These are phyloP conservation scores for Rutilus rutilus DNA, from an alignment of 2,113 vertebrate genomes.

Conservation along the genomic window DNA sequence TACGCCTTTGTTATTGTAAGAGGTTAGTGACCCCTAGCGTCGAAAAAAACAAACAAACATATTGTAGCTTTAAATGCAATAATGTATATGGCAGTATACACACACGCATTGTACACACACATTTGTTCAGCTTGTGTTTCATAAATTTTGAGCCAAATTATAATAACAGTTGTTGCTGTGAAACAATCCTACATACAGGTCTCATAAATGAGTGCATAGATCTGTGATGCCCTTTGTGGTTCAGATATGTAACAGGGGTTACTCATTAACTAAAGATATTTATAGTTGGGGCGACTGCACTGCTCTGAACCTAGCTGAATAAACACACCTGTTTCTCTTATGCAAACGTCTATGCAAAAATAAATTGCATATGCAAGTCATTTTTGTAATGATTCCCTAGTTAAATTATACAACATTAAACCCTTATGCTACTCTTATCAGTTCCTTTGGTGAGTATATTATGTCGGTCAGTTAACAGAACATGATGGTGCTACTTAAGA, in stretches of 20 bases:
- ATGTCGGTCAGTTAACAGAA: not conserved
- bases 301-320: conserved; percentile 1
- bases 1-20: no score
- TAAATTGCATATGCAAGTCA: not conserved
- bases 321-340: conserved; percentile 9
- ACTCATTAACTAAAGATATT: conserved; percentile 26
- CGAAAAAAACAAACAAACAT: no score
- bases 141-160: not conserved
- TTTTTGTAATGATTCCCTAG: not conserved
- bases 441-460: not conserved
- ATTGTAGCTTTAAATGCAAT: no score
- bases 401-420: not conserved
- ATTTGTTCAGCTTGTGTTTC: not conserved
- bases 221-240: not conserved
- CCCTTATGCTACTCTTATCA: not conserved
- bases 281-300: not conserved
- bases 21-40: no score
- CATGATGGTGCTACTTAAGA: not conserved
- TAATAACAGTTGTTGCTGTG: not conserved
- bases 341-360: conserved; percentile 5
- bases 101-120: not conserved
- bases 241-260: not conserved
- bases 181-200: not conserved
- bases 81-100: not conserved
- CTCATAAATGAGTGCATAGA: not conserved